Evolutionary conservation across 2,888 invertebrate species (phyloP).

Genomic region (Dryococelus australis): DNA sequence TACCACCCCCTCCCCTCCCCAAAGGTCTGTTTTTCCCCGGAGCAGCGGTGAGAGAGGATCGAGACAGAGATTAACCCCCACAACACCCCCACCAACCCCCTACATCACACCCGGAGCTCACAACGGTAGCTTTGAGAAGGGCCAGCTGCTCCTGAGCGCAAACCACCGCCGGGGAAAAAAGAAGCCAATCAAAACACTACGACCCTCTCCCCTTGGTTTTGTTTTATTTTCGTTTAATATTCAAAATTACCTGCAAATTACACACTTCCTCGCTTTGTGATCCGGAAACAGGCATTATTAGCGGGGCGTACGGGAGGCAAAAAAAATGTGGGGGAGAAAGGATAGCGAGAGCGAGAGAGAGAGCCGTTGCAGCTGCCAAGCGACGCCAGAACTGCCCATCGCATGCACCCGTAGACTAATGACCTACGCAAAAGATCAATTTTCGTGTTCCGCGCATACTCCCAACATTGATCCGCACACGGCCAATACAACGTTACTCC

Average conservation of each 20-base stretch:
- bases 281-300: neutral
- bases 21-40: neutral
- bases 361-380: neutral
- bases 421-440: no score
- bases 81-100: neutral
- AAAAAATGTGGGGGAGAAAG: neutral
- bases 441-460: no score
- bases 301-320: neutral
- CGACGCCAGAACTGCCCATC: no score
- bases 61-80: neutral
- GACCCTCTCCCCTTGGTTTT: neutral
- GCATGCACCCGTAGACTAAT: no score
- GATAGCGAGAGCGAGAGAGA: no score
- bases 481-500: no score
- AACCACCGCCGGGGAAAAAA: neutral
- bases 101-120: neutral
- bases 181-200: neutral
- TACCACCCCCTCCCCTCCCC: neutral
- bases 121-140: neutral
- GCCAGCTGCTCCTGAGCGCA: neutral
- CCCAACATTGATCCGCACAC: no score
- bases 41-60: neutral
- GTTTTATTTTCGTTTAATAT: neutral
- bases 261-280: neutral
- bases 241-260: constrained; percentile 8